Evolutionary conservation across 2,888 invertebrate genomes (phyloP), one percentile per base, ranked within the genome.

Genomic region (Gasteruption jaculator): DNA sequence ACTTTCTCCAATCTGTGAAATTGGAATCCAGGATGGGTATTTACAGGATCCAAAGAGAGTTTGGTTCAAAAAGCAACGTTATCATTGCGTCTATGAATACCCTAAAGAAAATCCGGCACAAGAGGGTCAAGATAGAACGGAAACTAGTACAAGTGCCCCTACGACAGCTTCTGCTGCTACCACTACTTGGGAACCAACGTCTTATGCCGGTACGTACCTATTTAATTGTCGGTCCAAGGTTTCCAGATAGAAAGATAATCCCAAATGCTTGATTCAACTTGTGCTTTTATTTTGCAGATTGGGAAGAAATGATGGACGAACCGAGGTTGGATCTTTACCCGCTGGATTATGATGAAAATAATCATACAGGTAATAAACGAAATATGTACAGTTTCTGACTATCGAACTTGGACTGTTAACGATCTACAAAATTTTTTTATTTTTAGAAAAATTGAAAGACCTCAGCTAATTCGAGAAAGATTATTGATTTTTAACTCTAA

Each of bases 31-130:
- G 35, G 37, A 47, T 52, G 38, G 32, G 45, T 59, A 57, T 57
- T 45, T 63, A 46, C 62, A 80, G 80, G 80, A 80, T 58, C 74
- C 72, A 65, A 82, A 82, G 66, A 79, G 79, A 54, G 88, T 89
- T 32, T 85, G 83, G 72, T 89, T 88, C 74, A 87, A 88, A 63
- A 83, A 86, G 38, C 86, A 87, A 72, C 84, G 85, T 66, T 86
- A 86, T 71, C 86, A 87, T 71, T 85, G 86, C 63, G 85, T 88
- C 46, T 89, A 87, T 70, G 86, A 88, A 71, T 88, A 89, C 72
- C 88, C 88, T 34, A 81, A 84, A 56, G 87, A 87, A 71, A 78
- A 76, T 25, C 60, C 72, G 51, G 79, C 69, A 18, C 56, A 67
- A 39, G 63, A 70, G 42, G 57, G 63, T 44, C 60, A 53, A 43